Percentiles rank a stretch among this genome's conserved stretches.
Conservation (phyloP, 2,113 vertebrate genomes). For the Pygoscelis antarcticus region DNA sequence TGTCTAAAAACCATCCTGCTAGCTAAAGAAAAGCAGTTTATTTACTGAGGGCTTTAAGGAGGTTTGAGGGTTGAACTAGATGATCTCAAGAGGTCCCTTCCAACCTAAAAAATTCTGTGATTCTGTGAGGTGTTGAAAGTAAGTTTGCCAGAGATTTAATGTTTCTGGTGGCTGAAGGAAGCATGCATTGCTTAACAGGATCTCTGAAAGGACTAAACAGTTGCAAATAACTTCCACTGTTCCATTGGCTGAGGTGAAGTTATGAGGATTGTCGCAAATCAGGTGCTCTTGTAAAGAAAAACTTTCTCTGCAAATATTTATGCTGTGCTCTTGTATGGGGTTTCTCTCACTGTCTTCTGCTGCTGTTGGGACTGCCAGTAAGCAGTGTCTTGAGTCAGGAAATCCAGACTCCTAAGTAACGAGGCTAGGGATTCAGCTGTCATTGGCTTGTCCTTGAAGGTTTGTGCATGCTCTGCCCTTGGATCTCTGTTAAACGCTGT, state of each 20-base stretch:
- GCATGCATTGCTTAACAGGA: background rate
- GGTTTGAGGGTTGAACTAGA: background rate
- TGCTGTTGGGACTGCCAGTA: background rate
- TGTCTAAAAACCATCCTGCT: rapidly evolving
- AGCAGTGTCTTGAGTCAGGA: background rate
- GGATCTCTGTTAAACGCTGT: background rate
- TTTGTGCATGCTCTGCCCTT: background rate
- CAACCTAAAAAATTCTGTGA: background rate
- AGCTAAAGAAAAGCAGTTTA: background rate
- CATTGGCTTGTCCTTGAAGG: background rate
- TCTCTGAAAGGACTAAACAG: background rate
- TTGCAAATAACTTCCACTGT: background rate
- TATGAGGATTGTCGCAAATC: background rate
- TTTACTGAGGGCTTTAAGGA: background rate
- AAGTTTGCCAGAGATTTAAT: background rate
- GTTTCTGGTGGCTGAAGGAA: background rate
- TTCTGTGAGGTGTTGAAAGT: background rate
- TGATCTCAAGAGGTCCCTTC: background rate
- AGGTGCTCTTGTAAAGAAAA: background rate
- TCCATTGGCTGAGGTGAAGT: background rate
- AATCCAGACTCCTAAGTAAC: background rate
- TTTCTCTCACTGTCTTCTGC: background rate
- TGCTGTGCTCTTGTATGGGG: background rate
- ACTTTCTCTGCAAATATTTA: background rate
- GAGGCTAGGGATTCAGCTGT: background rate